A percentile compares a stretch with the other conserved stretches of the same genome.
phyloP scores from a whole-genome alignment of 2,888 invertebrate genomes.

The Branchellion lobata region DNA sequence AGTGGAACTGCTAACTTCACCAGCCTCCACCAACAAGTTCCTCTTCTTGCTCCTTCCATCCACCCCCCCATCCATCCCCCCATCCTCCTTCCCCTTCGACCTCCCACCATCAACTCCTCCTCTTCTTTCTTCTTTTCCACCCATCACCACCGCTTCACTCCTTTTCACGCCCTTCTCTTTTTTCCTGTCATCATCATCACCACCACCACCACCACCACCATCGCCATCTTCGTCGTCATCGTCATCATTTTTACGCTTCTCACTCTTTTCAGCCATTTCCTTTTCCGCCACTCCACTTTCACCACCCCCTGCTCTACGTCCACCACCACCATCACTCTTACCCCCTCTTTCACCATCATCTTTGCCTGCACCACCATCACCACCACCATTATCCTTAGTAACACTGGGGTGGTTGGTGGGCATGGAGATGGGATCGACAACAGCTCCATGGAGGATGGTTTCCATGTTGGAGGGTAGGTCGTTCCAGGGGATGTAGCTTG shows the following conservation, averaged over 20 bases:
- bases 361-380: background rate
- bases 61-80: background rate
- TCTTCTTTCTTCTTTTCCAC: background rate
- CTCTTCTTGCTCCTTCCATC: background rate
- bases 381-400: background rate
- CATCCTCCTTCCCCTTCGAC: background rate
- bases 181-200: background rate
- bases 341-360: background rate
- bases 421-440: slow-evolving; percentile 57
- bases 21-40: background rate
- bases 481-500: slow-evolving; percentile 87
- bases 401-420: background rate
- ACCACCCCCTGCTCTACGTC: background rate
- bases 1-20: slow-evolving; percentile 38
- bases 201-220: background rate
- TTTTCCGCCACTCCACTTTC: background rate
- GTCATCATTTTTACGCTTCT: no score
- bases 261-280: background rate
- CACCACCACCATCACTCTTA: background rate
- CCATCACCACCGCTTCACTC: background rate
- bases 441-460: slow-evolving; percentile 64
- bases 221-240: background rate
- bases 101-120: background rate
- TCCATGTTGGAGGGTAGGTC: slow-evolving; percentile 67
- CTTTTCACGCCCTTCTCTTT: no score